Conservation (phyloP, 1,140 invertebrate genomes). For the Bombus terrestris region DNA sequence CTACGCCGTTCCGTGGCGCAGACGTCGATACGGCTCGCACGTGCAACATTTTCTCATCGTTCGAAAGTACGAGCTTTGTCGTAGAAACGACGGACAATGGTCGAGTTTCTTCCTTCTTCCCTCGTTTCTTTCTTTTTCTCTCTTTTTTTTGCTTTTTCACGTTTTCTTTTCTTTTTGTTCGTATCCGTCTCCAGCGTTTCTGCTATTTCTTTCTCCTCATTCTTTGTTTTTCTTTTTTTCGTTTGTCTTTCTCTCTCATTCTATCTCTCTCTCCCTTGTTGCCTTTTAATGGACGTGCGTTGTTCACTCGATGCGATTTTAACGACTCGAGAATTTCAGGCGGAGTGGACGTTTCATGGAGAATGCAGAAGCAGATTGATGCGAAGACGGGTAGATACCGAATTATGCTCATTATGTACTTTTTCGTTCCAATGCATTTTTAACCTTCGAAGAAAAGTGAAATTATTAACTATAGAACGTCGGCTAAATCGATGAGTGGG, state of each 20-base stretch:
- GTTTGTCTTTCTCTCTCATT: neutral
- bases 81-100: constrained; percentile 46
- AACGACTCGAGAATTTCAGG: constrained; percentile 43
- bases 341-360: constrained; percentile 2
- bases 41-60: constrained; percentile 71
- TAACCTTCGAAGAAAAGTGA: neutral
- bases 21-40: constrained; percentile 73
- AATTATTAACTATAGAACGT: neutral
- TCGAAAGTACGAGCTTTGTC: constrained; percentile 63
- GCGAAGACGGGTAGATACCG: neutral
- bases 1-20: constrained; percentile 50
- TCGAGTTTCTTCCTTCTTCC: constrained; percentile 30
- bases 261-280: neutral
- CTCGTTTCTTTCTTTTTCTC: neutral
- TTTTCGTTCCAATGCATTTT: neutral
- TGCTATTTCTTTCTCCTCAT: neutral
- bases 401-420: neutral
- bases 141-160: neutral
- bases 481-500: neutral
- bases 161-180: neutral
- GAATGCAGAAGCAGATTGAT: neutral
- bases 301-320: constrained; percentile 32
- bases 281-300: constrained; percentile 27
- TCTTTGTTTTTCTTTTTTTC: neutral
- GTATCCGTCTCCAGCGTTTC: neutral